Percentiles rank a stretch among this genome's conserved stretches.
Evolutionary conservation across 1,140 invertebrate species (phyloP).

Genomic region (Leptonema lineaticorne): DNA sequence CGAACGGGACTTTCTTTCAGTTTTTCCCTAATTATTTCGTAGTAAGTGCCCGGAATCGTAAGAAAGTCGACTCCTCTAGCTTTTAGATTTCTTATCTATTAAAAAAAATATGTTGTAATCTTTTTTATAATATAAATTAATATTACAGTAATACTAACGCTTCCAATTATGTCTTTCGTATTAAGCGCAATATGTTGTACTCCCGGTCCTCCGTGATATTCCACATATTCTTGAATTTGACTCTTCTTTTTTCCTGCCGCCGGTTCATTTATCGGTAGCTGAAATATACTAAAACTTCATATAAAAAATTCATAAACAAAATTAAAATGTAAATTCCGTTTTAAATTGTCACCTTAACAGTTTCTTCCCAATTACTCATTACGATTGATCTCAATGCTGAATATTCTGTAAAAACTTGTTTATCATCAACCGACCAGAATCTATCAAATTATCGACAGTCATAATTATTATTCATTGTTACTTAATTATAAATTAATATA

Average conservation of each 20-base stretch:
- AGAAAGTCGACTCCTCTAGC: conserved; percentile 89
- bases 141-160: conserved; percentile 61
- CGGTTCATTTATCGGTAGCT: conserved; percentile 98
- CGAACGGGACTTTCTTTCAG: conserved; percentile 77
- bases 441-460: conserved; percentile 56
- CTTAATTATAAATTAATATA: not conserved
- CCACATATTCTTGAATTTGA: conserved; percentile 98
- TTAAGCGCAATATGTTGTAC: conserved; percentile 98
- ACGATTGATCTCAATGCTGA: conserved; percentile 95
- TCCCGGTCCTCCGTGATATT: conserved; percentile 96
- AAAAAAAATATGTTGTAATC: conserved; percentile 37
- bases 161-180: conserved; percentile 85
- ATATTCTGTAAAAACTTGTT: conserved; percentile 93
- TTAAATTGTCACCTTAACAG: conserved; percentile 74
- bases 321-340: not conserved
- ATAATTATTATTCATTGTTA: not conserved
- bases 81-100: conserved; percentile 80
- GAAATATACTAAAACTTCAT: conserved; percentile 23
- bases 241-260: conserved; percentile 94
- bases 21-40: conserved; percentile 78
- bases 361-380: conserved; percentile 97
- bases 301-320: not conserved
- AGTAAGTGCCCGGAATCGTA: conserved; percentile 87
- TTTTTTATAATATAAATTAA: not conserved
- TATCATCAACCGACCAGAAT: conserved; percentile 99